A percentile compares a stretch with the other conserved stretches of the same genome.
These are phyloP conservation scores for Melipona quadrifasciata DNA, from an alignment of 1,140 invertebrate species.

Conservation along the genomic window DNA sequence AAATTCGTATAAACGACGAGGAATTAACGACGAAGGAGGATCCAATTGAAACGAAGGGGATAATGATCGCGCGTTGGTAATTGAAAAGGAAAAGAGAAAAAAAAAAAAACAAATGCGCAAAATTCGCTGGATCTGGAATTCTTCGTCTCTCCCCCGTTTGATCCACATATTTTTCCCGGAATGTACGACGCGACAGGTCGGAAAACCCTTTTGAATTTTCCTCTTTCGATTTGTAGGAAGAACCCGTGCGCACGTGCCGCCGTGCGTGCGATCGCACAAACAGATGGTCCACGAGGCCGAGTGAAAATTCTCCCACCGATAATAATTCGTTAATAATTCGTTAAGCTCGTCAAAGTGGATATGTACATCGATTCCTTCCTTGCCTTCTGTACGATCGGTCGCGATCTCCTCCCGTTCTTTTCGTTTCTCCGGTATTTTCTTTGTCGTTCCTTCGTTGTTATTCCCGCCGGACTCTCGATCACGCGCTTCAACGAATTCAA, in stretches of 20 bases:
- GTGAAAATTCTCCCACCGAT: slow-evolving; percentile 30
- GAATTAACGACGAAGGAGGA: slow-evolving; percentile 1
- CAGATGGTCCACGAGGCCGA: slow-evolving; percentile 23
- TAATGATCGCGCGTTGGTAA: neutral
- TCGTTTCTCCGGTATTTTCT: neutral
- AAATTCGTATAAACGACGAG: slow-evolving; percentile 8
- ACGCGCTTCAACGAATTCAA: neutral
- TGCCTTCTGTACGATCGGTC: slow-evolving; percentile 49
- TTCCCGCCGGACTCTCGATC: neutral
- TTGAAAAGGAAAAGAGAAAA: neutral
- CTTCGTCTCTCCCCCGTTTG: neutral
- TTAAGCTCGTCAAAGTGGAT: slow-evolving; percentile 52
- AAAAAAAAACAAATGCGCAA: neutral
- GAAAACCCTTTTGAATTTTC: neutral
- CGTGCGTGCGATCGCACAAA: slow-evolving; percentile 53
- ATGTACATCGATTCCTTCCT: slow-evolving; percentile 42
- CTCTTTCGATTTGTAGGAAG: slow-evolving; percentile 60
- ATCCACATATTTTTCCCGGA: neutral
- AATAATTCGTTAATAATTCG: slow-evolving; percentile 37
- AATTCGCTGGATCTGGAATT: neutral
- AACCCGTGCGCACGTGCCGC: slow-evolving; percentile 4
- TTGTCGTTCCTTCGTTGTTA: neutral
- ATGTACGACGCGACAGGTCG: no score
- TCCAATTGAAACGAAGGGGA: neutral
- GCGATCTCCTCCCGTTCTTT: neutral